phyloP scores from a whole-genome alignment of 1,140 invertebrate species.

The Holotrichia oblita region DNA sequence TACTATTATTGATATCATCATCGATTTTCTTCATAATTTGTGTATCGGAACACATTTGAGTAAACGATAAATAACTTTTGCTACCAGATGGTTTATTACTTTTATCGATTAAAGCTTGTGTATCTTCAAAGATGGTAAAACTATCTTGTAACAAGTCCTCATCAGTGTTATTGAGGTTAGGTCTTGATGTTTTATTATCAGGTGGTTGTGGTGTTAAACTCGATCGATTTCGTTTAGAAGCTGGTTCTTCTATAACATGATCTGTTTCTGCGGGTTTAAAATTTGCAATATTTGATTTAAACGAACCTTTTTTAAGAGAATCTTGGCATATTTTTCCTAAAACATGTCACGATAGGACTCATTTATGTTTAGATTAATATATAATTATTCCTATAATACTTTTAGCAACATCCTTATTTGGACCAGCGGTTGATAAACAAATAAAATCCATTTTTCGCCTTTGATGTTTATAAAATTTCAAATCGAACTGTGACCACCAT shows the following conservation, averaged over 20 bases:
- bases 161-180: not conserved
- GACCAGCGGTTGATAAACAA: not conserved
- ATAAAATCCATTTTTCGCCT: not conserved
- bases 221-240: not conserved
- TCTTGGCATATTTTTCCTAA: not conserved
- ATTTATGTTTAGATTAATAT: too few species aligned
- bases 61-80: not conserved
- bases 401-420: not conserved
- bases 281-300: not conserved
- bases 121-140: conserved; percentile 17
- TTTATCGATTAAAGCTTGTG: conserved; percentile 2
- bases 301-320: not conserved
- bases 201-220: not conserved
- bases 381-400: too few species aligned
- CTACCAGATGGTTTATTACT: not conserved
- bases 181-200: too few species aligned
- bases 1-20: not conserved
- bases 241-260: not conserved
- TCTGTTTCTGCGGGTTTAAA: not conserved
- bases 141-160: not conserved
- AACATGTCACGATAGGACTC: not conserved
- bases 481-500: too few species aligned
- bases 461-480: too few species aligned
- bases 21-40: conserved; percentile 49
- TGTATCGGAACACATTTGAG: conserved; percentile 38